Evolutionary conservation across 2,113 vertebrate species (phyloP), one percentile per base, ranked within the genome.

Genomic region (Oryzias woworae): DNA sequence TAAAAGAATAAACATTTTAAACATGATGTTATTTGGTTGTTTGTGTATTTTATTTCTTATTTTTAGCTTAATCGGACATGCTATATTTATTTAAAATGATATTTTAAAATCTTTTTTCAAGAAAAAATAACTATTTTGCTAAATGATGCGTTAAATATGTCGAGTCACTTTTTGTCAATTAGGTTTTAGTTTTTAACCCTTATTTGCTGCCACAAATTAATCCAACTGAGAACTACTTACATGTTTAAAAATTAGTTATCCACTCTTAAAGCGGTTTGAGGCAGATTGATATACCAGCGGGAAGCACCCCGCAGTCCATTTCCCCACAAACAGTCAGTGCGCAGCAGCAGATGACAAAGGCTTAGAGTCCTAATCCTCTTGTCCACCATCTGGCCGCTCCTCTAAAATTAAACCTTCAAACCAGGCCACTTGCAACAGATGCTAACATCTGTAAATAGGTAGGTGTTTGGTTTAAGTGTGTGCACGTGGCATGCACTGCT

Each of bases 301-400:
- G 73, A 56, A 78, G 68, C 77, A 78, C 80, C 78, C 82, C 73
- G 65, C 78, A 16, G 51, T 42, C 36, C 51, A 64, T 83, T 77
- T 84, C 67, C 73, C 70, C 16, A 53, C 58, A 71, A 82, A 66
- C 71, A 63, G 68, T 69, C 78, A 63, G 78, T 78, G 72, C 77
- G 78, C 66, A 74, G 83, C 77, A 75, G 82, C 89, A 86, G 90
- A 91, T 90, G 89, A 93, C 87, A 85, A 88, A 88, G 82, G 88
- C 88, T 93, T 92, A 92, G 67, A 23, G 16, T 55, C 50, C 62
- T 91, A 91, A 92, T 92, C 89, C 85, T 90, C 78, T 87, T 89
- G 88, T 90, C 81, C 81, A 70, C 91, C 90, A 91, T 91, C 90
- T 92, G 92, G 81, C 84, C 53, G 70, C 74, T 77, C 72, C 82